Conservation (phyloP, 2,113 vertebrate genomes). For the Odocoileus virginianus region DNA sequence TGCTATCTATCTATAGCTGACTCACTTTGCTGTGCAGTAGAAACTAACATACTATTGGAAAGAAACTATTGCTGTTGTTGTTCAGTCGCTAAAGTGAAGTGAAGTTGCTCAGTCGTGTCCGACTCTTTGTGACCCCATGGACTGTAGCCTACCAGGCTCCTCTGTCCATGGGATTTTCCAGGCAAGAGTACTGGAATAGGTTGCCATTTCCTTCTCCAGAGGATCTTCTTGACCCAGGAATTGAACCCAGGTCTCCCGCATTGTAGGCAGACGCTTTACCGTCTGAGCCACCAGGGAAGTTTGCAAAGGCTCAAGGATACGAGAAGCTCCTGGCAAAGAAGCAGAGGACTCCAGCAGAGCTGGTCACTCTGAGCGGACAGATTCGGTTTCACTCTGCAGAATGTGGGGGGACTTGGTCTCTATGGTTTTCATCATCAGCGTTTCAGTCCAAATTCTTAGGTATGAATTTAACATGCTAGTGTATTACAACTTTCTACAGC, state of each 20-base stretch:
- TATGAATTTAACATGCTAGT: not conserved
- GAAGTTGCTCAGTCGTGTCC: accelerated
- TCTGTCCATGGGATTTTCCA: no score
- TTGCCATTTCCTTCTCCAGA: no score
- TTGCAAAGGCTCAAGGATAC: not conserved
- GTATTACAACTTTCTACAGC: not conserved
- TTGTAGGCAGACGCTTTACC: no score
- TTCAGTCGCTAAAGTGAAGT: no score
- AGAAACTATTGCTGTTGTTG: not conserved
- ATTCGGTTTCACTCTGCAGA: not conserved
- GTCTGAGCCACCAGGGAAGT: no score
- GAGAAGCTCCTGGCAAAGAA: not conserved
- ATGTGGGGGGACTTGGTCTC: not conserved
- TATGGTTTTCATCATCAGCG: not conserved
- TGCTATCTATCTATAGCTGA: not conserved
- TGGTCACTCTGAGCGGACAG: not conserved
- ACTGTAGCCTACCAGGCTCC: no score
- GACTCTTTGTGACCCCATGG: no score
- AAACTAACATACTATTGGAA: not conserved
- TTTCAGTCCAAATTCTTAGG: not conserved
- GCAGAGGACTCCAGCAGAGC: not conserved
- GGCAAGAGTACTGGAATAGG: no score
- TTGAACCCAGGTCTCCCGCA: no score
- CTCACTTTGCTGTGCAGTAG: not conserved
- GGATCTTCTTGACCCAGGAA: no score